Percentiles rank a stretch among this genome's conserved stretches.
phyloP scores from a whole-genome alignment of 1,140 invertebrate species.

The Centruroides vittatus region DNA sequence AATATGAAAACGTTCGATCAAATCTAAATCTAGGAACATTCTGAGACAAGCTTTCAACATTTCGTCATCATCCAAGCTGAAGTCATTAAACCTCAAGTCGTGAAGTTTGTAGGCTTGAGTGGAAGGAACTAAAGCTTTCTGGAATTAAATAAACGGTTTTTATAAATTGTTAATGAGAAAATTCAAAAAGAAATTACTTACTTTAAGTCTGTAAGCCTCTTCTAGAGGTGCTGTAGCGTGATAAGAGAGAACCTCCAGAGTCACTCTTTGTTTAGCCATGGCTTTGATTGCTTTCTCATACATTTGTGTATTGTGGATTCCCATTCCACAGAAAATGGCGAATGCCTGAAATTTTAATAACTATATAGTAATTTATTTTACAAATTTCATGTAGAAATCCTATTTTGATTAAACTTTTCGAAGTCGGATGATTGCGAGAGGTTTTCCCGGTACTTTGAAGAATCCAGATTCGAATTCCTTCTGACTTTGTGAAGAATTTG shows the following conservation, averaged over 20 bases:
- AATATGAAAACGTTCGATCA: slow-evolving; percentile 78
- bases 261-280: slow-evolving; percentile 90
- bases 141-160: not conserved
- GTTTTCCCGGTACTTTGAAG: too few species aligned
- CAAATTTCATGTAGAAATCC: too few species aligned
- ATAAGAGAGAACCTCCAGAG: slow-evolving; percentile 87
- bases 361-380: too few species aligned
- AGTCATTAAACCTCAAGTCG: slow-evolving; percentile 75
- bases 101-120: slow-evolving; percentile 64
- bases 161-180: too few species aligned
- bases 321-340: slow-evolving; percentile 90
- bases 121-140: slow-evolving; percentile 48
- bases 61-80: slow-evolving; percentile 66
- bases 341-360: slow-evolving; percentile 44
- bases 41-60: slow-evolving; percentile 72
- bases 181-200: slow-evolving; percentile 34
- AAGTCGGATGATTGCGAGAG: too few species aligned
- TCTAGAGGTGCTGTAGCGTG: slow-evolving; percentile 82
- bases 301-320: slow-evolving; percentile 95
- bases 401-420: too few species aligned
- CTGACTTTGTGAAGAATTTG: too few species aligned
- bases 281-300: slow-evolving; percentile 88
- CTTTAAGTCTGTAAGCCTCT: slow-evolving; percentile 65
- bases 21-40: slow-evolving; percentile 82
- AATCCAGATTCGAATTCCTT: too few species aligned